These are phyloP conservation scores for Nephrotoma flavescens DNA, from an alignment of 2,888 invertebrate genomes.

Conservation along the genomic window DNA sequence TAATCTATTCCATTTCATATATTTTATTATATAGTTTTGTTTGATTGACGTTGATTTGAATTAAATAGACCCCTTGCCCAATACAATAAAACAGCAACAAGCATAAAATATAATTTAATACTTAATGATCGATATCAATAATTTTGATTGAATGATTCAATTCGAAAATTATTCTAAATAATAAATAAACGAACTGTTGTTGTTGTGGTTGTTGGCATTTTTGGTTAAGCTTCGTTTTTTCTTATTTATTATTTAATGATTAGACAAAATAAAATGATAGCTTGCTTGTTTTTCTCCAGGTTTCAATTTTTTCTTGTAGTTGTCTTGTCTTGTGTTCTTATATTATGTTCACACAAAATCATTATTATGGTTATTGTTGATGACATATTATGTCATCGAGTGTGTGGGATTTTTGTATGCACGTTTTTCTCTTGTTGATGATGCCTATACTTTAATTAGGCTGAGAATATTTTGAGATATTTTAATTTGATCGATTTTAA, in stretches of 20 bases:
- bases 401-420: background rate
- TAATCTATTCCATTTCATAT: background rate
- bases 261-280: background rate
- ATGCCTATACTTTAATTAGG: background rate
- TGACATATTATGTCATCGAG: background rate
- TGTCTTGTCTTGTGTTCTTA: background rate
- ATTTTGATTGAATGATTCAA: background rate
- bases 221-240: background rate
- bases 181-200: background rate
- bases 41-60: conserved; percentile 6
- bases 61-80: background rate
- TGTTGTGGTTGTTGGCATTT: background rate
- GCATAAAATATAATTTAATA: background rate
- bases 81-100: background rate
- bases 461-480: background rate
- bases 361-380: background rate
- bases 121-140: conserved; percentile 6
- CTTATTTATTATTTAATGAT: background rate
- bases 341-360: background rate
- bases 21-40: background rate
- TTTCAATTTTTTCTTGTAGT: background rate
- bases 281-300: background rate
- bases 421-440: background rate
- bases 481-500: background rate
- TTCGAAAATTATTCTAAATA: background rate